Base-by-base conservation (phyloP, 2,888 invertebrate genomes). In the Oscheius sp. region DNA sequence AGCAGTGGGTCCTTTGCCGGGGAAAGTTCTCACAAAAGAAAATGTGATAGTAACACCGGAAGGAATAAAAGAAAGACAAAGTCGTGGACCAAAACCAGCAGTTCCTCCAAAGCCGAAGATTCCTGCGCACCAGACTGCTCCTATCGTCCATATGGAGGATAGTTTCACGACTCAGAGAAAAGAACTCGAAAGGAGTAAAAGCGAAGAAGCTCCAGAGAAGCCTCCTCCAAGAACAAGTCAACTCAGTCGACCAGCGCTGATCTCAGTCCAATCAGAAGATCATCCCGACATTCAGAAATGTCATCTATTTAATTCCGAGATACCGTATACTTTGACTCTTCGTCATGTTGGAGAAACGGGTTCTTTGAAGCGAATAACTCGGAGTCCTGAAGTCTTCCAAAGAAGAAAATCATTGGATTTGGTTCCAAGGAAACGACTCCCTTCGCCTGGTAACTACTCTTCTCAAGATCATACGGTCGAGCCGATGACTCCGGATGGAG, bases 251-350 rank as follows among this genome's bases (percentile, higher is more conserved):
- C 83, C 83, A 0, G 74, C 82, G 6, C 42, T 81, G 39, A 86
- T 86, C 57, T 84, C 86, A 3, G 82, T 86, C 2, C 79, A 84
- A 67, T 75, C 78, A 39, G 86, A 83, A 37, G 86, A 87, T 39
- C 71, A 71, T 31, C 86, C 83, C 8, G 83, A 82, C 34, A 73
- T 83, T n/a, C 74, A 81, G 68, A 80, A 81, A 57, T 77, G 75
- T 48, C 79, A 79, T 57, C 68, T 83, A 10, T 77, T 81, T 69
- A 81, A 79, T 63, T 77, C 79, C 20, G 80, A 82, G 37, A 81
- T 87, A 20, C 87, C 87, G 4, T 87, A 87, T 71, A 85, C 87
- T 1, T 71, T 87, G 33, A 87, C 86, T 15, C 78, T 87, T 75
- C 70, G 87, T 27, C 84, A 72, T 83, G 74, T 84, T 5, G 76